Evolutionary conservation across 2,888 invertebrate genomes (phyloP).

Genomic region (Ophion ventricosus): DNA sequence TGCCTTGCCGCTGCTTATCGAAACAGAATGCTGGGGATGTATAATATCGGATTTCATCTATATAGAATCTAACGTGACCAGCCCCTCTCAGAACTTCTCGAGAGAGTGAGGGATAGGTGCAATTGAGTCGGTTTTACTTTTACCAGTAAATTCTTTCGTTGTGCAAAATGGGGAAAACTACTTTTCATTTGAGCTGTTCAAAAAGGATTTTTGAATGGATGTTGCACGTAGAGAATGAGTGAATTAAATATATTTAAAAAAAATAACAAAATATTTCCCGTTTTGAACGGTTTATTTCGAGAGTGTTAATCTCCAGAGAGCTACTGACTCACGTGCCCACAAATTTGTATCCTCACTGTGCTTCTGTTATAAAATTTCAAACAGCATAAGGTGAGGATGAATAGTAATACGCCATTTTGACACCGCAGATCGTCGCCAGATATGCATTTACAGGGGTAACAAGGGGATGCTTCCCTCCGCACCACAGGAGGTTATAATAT

Average conservation of each 20-base stretch:
- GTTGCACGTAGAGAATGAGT: no score
- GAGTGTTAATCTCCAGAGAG: no score
- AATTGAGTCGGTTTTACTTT: slow-evolving; percentile 18
- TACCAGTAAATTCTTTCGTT: background rate
- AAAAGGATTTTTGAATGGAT: background rate
- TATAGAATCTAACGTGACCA: slow-evolving; percentile 18
- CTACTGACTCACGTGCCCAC: no score
- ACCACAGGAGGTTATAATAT: slow-evolving; percentile 53
- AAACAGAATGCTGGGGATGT: slow-evolving; percentile 23
- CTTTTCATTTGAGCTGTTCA: background rate
- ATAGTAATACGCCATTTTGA: slow-evolving; percentile 39
- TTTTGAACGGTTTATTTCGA: no score
- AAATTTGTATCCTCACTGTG: background rate
- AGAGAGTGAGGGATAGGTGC: background rate
- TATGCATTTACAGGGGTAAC: slow-evolving; percentile 26
- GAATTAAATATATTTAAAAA: no score
- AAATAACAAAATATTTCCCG: no score
- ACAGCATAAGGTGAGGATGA: slow-evolving; percentile 22
- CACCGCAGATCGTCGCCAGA: slow-evolving; percentile 46
- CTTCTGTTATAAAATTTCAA: slow-evolving; percentile 29
- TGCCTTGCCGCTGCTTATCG: slow-evolving; percentile 41
- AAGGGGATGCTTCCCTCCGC: slow-evolving; percentile 14
- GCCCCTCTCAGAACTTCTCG: slow-evolving; percentile 3
- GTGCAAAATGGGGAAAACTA: background rate
- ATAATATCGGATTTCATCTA: slow-evolving; percentile 38